Evolutionary conservation across 1,140 invertebrate species (phyloP).

Genomic region (Globodera rostochiensis): DNA sequence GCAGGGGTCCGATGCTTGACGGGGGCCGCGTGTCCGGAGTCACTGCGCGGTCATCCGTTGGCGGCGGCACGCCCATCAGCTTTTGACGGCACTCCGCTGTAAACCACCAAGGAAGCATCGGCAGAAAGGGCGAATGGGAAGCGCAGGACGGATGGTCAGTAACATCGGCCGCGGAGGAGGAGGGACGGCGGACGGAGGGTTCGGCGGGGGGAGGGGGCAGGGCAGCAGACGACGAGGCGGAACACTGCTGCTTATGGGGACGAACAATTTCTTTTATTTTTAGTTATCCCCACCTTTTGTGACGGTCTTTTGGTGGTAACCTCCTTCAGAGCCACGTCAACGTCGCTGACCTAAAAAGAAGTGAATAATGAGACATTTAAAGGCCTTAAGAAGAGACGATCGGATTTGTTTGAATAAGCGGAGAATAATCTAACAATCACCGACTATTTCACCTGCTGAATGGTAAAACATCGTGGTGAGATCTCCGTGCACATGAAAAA

Average conservation of each 20-base stretch:
- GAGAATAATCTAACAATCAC: neutral
- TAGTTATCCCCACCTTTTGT: neutral
- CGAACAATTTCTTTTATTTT: neutral
- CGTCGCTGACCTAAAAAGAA: conserved; percentile 35
- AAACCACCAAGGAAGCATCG: conserved; percentile 44
- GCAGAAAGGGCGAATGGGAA: conserved; percentile 17
- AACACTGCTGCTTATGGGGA: neutral
- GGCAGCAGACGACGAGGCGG: neutral
- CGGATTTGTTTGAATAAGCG: neutral
- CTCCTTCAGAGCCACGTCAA: conserved; percentile 38
- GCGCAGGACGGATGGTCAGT: neutral
- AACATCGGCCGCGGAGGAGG: neutral
- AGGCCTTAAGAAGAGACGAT: neutral
- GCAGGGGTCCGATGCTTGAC: conserved; percentile 17
- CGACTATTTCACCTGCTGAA: conserved; percentile 33
- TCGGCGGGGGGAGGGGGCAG: neutral
- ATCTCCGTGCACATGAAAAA: conserved; percentile 39
- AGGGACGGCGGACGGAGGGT: neutral
- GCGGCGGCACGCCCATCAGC: conserved; percentile 44
- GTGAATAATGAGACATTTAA: neutral
- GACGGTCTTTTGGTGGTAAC: conserved; percentile 11
- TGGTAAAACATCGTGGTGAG: conserved; percentile 42
- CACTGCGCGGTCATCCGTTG: conserved; percentile 22
- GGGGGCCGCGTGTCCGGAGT: conserved; percentile 18
- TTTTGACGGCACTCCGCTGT: conserved; percentile 46